A percentile compares a stretch with the other conserved stretches of the same genome.
phyloP scores from a whole-genome alignment of 2,888 invertebrate genomes.

The Trissolcus brochymenae region DNA sequence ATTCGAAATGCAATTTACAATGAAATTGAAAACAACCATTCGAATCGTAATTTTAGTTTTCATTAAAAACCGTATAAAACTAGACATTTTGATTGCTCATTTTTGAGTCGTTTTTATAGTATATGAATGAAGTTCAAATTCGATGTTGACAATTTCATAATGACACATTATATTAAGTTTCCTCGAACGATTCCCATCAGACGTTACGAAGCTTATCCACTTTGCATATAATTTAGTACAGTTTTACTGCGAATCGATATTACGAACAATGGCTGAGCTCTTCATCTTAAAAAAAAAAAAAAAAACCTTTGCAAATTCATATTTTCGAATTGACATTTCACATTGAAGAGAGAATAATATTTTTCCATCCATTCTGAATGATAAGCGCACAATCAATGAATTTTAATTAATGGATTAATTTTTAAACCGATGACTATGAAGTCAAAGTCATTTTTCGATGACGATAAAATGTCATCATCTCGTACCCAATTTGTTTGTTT shows the following conservation, averaged over 20 bases:
- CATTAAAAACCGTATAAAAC: neutral
- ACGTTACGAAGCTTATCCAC: conserved; percentile 46
- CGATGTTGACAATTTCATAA: conserved; percentile 32
- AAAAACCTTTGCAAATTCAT: conserved; percentile 8
- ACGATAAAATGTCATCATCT: too few relatives aligned
- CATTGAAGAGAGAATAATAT: too few relatives aligned
- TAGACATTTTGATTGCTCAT: neutral
- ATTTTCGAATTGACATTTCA: too few relatives aligned
- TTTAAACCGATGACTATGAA: too few relatives aligned
- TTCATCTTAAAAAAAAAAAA: conserved; percentile 21
- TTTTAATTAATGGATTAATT: too few relatives aligned
- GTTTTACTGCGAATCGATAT: conserved; percentile 50
- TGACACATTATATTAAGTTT: conserved; percentile 41
- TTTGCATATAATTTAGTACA: conserved; percentile 51
- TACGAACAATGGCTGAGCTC: conserved; percentile 39
- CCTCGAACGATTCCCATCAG: conserved; percentile 48
- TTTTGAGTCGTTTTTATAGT: neutral
- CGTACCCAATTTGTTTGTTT: neutral
- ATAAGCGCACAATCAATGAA: too few relatives aligned
- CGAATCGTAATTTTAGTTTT: too few relatives aligned
- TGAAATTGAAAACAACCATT: too few relatives aligned
- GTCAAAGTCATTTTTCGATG: too few relatives aligned
- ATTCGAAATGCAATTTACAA: too few relatives aligned
- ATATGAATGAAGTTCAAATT: conserved; percentile 9
- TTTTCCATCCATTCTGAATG: too few relatives aligned